phyloP scores from a whole-genome alignment of 2,888 invertebrate species.

The Zygogramma bicolorata region DNA sequence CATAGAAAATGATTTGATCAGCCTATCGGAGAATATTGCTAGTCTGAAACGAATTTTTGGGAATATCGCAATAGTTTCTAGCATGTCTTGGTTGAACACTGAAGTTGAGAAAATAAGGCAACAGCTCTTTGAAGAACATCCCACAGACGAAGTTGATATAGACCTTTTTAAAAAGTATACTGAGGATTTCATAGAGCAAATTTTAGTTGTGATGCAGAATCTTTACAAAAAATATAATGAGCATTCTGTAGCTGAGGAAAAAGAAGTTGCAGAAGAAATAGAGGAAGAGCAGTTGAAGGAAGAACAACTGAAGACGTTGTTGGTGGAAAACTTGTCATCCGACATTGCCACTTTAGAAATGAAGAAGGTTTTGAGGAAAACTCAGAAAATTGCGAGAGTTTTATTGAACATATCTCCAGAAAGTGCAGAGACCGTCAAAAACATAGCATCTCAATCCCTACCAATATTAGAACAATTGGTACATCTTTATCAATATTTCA shows the following conservation, averaged over 20 bases:
- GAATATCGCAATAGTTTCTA: conserved; percentile 24
- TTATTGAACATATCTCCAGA: conserved; percentile 65
- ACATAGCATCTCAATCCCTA: conserved; percentile 60
- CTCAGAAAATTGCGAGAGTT: conserved; percentile 62
- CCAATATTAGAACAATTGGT: conserved; percentile 85
- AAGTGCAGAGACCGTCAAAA: conserved; percentile 51
- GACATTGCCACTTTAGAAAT: conserved; percentile 75
- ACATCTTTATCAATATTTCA: conserved; percentile 81
- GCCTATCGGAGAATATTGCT: conserved; percentile 24
- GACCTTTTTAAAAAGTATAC: conserved; percentile 38
- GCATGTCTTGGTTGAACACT: conserved; percentile 33
- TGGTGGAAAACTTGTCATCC: conserved; percentile 73
- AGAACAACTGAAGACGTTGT: conserved; percentile 75
- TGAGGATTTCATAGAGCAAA: conserved; percentile 43
- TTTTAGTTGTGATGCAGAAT: conserved; percentile 51
- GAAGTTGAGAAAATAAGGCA: conserved; percentile 19
- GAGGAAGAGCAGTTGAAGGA: conserved; percentile 70
- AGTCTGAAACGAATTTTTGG: conserved; percentile 30
- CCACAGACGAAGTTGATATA: background rate
- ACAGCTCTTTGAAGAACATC: conserved; percentile 23
- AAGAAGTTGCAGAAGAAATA: conserved; percentile 58
- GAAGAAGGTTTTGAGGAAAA: conserved; percentile 59
- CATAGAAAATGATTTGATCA: conserved; percentile 29
- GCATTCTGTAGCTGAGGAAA: background rate
- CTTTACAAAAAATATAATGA: conserved; percentile 52